These are phyloP conservation scores for Oscheius sp. DNA, from an alignment of 2,888 invertebrate genomes.

Conservation along the genomic window DNA sequence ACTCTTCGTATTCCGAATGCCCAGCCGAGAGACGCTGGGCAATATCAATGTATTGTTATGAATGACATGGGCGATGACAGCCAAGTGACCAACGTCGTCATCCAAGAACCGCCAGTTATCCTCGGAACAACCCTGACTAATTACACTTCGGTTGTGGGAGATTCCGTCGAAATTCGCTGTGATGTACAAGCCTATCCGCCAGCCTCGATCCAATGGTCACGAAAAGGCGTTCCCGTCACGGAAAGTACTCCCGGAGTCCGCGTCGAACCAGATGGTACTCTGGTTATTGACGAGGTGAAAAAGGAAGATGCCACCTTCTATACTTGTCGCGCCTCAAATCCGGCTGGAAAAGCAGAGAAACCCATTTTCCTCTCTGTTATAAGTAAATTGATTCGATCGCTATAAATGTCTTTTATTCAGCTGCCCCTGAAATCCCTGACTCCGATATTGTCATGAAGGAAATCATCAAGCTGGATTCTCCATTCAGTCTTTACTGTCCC, in stretches of 20 bases:
- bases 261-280: conserved; percentile 47
- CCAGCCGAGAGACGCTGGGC: conserved; percentile 52
- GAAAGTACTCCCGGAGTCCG: conserved; percentile 43
- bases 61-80: conserved; percentile 65
- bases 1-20: conserved; percentile 65
- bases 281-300: conserved; percentile 58
- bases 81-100: conserved; percentile 60
- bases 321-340: conserved; percentile 79
- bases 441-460: conserved; percentile 55
- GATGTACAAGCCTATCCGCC: conserved; percentile 61
- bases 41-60: conserved; percentile 57
- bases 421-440: conserved; percentile 68
- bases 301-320: conserved; percentile 77
- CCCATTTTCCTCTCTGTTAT: conserved; percentile 78
- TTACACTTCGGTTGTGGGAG: conserved; percentile 61
- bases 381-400: conserved; percentile 63
- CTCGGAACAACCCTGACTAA: conserved; percentile 55
- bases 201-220: conserved; percentile 57
- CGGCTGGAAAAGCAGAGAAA: conserved; percentile 78
- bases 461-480: conserved; percentile 55
- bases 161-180: conserved; percentile 61
- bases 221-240: conserved; percentile 54
- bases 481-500: conserved; percentile 71
- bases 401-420: conserved; percentile 37
- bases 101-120: conserved; percentile 68